Evolutionary conservation across 2,797 vertebrate genomes (phyloP), one percentile per base, ranked within the genome.

Genomic region (Aeoliscus strigatus): DNA sequence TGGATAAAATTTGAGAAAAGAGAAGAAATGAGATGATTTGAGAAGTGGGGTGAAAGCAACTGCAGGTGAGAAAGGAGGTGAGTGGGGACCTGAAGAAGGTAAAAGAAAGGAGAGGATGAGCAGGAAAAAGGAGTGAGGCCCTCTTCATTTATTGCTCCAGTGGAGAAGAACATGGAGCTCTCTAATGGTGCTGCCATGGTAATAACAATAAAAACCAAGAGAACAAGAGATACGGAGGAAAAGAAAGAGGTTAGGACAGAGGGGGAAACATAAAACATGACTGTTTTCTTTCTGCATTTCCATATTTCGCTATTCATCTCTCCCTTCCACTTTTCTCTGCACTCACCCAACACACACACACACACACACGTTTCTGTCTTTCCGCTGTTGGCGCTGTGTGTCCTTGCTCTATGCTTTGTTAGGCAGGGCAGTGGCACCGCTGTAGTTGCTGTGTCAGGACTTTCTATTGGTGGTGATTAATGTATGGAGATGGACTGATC

Each of bases 101-200:
- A 74, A 59, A 54, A 70, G 65, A 72, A 38, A 70, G 53, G 51
- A 71, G 43, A 69, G 59, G 66, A 75, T 56, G 77, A 79, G 50
- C 74, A 74, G 68, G 58, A 73, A 74, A 78, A 67, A 80, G 77
- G 80, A 82, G 84, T 80, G 72, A 83, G 81, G 75, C 84, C 91
- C 90, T 93, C 92, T 98, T 98, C 94, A 98, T 98, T 98, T 98
- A 93, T 93, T 98, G 96, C 96, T 98, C 94, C 94, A 96, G 73
- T 98, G 96, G 96, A 98, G 94, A 93, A 93, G 96, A 98, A 98
- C 95, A 91, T 90, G 89, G 90, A 93, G 90, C 89, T 86, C 89
- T 92, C 93, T 96, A 94, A 98, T 97, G 92, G 93, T 85, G 86
- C 92, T 91, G 91, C 90, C 85, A 88, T 93, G 93, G 96, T 98